Evolutionary conservation across 2,113 vertebrate genomes (phyloP).

Genomic region (Anolis carolinensis): DNA sequence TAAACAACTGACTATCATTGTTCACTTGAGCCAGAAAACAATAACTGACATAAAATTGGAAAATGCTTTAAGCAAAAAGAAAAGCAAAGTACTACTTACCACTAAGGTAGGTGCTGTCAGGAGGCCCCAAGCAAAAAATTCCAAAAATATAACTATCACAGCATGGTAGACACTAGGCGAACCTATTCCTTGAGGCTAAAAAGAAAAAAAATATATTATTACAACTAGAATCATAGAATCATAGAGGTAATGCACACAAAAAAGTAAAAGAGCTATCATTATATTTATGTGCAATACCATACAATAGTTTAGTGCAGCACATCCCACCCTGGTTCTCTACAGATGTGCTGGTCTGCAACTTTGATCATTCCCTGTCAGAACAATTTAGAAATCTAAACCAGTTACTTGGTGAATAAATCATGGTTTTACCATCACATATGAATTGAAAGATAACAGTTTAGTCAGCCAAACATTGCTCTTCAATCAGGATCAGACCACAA

Average conservation of each 20-base stretch:
- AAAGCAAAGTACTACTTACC: conserved; percentile 71
- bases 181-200: conserved; percentile 88
- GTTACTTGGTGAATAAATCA: background rate
- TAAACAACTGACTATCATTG: too few relatives aligned
- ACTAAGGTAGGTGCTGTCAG: conserved; percentile 87
- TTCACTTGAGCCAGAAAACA: background rate
- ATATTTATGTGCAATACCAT: background rate
- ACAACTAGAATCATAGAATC: too few relatives aligned
- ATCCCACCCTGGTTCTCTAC: too few relatives aligned
- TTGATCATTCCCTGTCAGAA: too few relatives aligned
- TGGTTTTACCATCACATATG: background rate
- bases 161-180: conserved; percentile 92
- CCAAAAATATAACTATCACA: conserved; percentile 90
- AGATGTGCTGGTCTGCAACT: too few relatives aligned
- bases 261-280: background rate
- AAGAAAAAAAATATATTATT: conserved; percentile 21
- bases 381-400: too few relatives aligned
- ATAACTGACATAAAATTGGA: background rate
- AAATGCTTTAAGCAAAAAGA: background rate
- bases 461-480: background rate
- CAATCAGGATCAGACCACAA: background rate
- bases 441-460: background rate
- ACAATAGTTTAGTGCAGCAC: too few relatives aligned
- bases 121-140: conserved; percentile 91
- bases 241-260: background rate